Conservation (phyloP, 2,888 invertebrate species). For the Aproaerema taeniolella region DNA sequence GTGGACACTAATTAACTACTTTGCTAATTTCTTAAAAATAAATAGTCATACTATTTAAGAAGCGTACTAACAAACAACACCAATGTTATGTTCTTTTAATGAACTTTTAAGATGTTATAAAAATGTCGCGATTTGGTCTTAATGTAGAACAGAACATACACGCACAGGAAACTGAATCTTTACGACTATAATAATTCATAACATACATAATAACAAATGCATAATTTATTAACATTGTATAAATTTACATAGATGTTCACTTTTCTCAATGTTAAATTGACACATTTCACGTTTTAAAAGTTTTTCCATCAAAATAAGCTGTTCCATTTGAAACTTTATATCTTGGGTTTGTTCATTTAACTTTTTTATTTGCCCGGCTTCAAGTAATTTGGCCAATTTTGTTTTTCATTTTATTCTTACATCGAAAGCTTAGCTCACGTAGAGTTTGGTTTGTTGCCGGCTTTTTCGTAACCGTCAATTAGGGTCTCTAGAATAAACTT, state of each 20-base stretch:
- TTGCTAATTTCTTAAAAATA: slow-evolving; percentile 30
- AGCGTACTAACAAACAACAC: slow-evolving; percentile 16
- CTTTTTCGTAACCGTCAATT: slow-evolving; percentile 84
- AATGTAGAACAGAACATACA: slow-evolving; percentile 2
- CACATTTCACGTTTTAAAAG: slow-evolving; percentile 18
- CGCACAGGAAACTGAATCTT: slow-evolving; percentile 22
- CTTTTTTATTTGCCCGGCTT: slow-evolving; percentile 4
- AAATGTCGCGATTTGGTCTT: slow-evolving; percentile 3
- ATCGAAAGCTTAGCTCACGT: slow-evolving; percentile 40
- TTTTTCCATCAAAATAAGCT: slow-evolving; percentile 19
- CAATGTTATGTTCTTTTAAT: slow-evolving; percentile 8
- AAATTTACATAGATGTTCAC: slow-evolving; percentile 23
- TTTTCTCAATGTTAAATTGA: slow-evolving; percentile 13
- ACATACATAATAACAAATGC: slow-evolving; percentile 16
- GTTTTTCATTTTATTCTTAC: slow-evolving; percentile 20
- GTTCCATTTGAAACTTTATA: slow-evolving; percentile 14
- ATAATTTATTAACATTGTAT: slow-evolving; percentile 40
- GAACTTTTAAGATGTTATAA: too few relatives aligned
- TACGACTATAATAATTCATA: slow-evolving; percentile 23
- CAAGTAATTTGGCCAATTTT: slow-evolving; percentile 5
- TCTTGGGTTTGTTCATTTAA: slow-evolving; percentile 1
- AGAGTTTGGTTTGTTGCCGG: slow-evolving; percentile 42
- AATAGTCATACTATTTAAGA: slow-evolving; percentile 35
- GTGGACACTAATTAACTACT: slow-evolving; percentile 31
- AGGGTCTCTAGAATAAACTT: slow-evolving; percentile 93